Evolutionary conservation across 2,113 vertebrate species (phyloP), one percentile per base, ranked within the genome.

Genomic region (rat (Rattus norvegicus)): DNA sequence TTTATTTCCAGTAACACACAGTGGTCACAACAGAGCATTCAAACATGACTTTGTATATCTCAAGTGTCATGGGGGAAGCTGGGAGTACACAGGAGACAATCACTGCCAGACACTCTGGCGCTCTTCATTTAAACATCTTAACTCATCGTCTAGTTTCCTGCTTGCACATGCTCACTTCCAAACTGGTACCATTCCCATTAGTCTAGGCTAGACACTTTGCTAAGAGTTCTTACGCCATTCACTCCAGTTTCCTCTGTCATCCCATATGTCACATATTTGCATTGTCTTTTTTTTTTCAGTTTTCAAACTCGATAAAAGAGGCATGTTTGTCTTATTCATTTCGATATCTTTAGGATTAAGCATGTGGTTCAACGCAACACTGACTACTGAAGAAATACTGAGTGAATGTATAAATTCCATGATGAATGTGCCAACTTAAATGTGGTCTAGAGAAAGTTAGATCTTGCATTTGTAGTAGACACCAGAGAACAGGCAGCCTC

Each of bases 31-130:
- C 96, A 97, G 97, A 98, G 95, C 72, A 87, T 92, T 97, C 94
- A 97, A 97, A 94, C 95, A 94, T 96, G 94, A 95, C 81, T 97
- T 96, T 97, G 97, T 97, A 47, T 97, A 98, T 97, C 93, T 97
- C 72, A 93, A 86, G 83, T 97, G 96, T 96, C 96, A 97, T 81
- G 85, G 39, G 93, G 97, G 92, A 93, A 98, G 76, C 52, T 98
- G 73, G 84, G 93, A 87, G 75, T 95, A 90, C 88, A 97, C 39
- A 95, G 81, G 24, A 90, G 91, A 93, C 97, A 98, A 98, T 97
- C 72, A 95, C 43, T 98, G 91, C 97, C 97, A 98, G 96, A 94
- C 94, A 0, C 88, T 93, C 96, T 92, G 85, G 47, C 95, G 97
- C 90, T 94, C 59, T 81, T 97, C 87, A 76, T 54, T 93, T 97